Evolutionary conservation across 2,888 invertebrate species (phyloP), one percentile per base, ranked within the genome.

Genomic region (Stegana nigrithorax): DNA sequence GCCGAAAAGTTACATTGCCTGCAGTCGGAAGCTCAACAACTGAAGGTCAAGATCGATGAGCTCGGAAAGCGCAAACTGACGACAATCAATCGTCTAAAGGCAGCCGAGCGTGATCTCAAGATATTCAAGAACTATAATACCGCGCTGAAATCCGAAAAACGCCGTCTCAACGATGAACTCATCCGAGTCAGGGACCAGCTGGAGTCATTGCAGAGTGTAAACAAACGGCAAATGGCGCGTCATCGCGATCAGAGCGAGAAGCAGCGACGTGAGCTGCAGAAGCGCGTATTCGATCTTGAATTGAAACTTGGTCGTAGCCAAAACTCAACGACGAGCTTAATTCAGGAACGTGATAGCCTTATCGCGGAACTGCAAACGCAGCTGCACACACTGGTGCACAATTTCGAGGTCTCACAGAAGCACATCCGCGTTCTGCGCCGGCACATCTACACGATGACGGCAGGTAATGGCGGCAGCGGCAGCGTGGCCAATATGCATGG

Each of bases 341-440:
- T 85, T 8, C 78, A 82, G 58, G 85, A 86, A 57, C 82, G 85
- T 0, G 85, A 86, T 60, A 83, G 80, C 23, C 70, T 83, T 1
- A 85, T 85, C 44, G 78, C 80, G 29, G 82, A 84, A 59, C 69
- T 86, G 62, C 84, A 85, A 66, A 75, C 75, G 2, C 84, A 85
- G 61, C 68, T 86, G 2, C 82, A 82, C 39, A 80, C 79, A 6
- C 66, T 86, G 10, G 84, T 83, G 6, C 80, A 81, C 60, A 84
- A 83, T 56, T 86, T 85, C 44, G 84, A 85, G 63, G 81, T 84
- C 4, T 84, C 85, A 1, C 84, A 85, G 72, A 83, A 81, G 58
- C 85, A 85, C 62, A 85, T 86, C 36, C 79, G 83, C 2, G 78
- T 82, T 0, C 69, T 86, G 2, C 78, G 85, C 3, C 73, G 80